Conservation (phyloP, 53 echinoderm and acorn worm species). For the Henricia sp. region DNA sequence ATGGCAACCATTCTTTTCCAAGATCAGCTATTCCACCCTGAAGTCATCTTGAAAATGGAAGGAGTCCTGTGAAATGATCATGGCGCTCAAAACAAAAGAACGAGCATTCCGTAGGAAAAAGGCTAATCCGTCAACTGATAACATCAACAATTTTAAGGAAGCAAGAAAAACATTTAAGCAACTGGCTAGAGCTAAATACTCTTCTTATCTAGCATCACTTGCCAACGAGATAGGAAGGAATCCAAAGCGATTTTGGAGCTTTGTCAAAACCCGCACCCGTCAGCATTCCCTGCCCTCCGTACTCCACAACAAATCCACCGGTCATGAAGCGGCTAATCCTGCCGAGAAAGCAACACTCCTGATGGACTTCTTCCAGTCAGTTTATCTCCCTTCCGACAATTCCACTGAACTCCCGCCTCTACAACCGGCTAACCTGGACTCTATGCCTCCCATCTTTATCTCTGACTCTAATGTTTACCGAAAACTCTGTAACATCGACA, state of each 20-base stretch:
- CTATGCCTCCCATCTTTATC: neutral
- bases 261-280: neutral
- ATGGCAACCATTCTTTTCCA: too few species aligned
- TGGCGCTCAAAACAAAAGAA: too few species aligned
- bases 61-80: too few species aligned
- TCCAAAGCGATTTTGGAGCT: constrained; percentile 14
- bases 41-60: too few species aligned
- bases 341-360: neutral
- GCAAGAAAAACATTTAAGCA: too few species aligned
- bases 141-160: too few species aligned
- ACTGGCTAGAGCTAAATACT: constrained; percentile 1
- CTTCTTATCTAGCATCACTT: neutral
- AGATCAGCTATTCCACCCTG: too few species aligned
- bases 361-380: neutral
- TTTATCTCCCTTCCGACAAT: neutral
- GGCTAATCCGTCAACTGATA: too few species aligned
- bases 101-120: too few species aligned
- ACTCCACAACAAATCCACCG: neutral
- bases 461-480: neutral
- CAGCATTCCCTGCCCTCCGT: neutral
- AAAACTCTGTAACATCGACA: too few species aligned
- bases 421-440: neutral
- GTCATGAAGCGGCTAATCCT: neutral
- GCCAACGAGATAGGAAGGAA: neutral
- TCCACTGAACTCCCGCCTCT: neutral